Base-by-base conservation (phyloP, 1,140 invertebrate species). In the Dolichoris vasculosae region DNA sequence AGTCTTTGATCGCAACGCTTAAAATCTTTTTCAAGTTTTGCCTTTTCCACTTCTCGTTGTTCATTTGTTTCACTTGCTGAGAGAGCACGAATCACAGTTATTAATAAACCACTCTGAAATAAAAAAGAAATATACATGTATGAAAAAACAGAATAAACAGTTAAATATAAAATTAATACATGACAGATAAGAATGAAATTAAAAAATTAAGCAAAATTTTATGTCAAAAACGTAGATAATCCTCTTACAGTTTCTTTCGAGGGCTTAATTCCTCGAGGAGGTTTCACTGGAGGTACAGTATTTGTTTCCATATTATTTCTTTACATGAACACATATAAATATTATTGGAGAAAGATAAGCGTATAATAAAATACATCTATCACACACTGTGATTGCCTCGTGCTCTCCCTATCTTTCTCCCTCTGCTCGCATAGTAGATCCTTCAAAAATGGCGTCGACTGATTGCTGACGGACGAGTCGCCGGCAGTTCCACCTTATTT, bases 31-130 rank as follows among this genome's bases (percentile, higher is more conserved):
- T 99, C 98, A 51, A 99, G 94, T 92, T 98, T 97, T 0, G 96
- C 96, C 90, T 98, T 98, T 93, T 99, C 98, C 90, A 97, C 96
- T 91, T 99, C 98, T 88, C 98, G 94, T 91, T 99, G 97, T 90
- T 99, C 98, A 92, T 98, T 98, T 48, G 97, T 98, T 93, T 98
- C 97, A 94, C 97, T 98, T 51, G 97, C 96, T 40, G 97, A 98
- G 80, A 99, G 91, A 0, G 97, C 98, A 84, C 97, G 95, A 88
- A 99, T 98, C 13, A 99, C 97, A 67, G 97, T 97, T 95, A 98
- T 98, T 87, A 99, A 94, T 87, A 99, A 94, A 79, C 97, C 97
- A 93, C 97, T 97, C 97, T 98, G 92, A 83, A 94, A 94, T 77
- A 67, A 79, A 9, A 79, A 73, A 77, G 38, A 71, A 73, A 79